These are phyloP conservation scores for Pygoscelis adeliae DNA, from an alignment of 2,113 vertebrate genomes.

Conservation along the genomic window DNA sequence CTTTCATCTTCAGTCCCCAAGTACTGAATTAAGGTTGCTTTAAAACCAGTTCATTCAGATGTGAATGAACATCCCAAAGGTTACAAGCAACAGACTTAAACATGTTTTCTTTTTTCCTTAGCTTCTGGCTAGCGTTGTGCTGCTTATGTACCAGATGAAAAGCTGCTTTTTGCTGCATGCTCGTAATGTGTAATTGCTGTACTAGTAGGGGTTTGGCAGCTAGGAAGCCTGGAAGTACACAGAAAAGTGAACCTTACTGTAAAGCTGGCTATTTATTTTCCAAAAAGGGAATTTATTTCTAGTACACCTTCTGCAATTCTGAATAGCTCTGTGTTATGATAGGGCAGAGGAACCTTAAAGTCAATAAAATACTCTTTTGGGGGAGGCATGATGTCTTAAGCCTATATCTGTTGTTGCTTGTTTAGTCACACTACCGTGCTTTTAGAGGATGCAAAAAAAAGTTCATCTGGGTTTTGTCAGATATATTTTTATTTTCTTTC, in stretches of 20 bases:
- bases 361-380: not conserved
- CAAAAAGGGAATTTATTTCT: not conserved
- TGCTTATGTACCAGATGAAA: not conserved
- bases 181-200: not conserved
- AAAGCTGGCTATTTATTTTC: not conserved
- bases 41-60: not conserved
- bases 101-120: not conserved
- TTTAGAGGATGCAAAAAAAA: not conserved
- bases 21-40: not conserved
- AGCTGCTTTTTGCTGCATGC: not conserved
- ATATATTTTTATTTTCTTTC: not conserved
- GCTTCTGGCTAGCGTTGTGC: not conserved
- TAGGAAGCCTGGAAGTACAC: not conserved
- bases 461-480: not conserved
- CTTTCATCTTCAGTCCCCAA: not conserved
- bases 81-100: not conserved
- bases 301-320: not conserved
- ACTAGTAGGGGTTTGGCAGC: not conserved
- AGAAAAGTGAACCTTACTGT: not conserved
- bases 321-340: not conserved
- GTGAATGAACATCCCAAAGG: not conserved
- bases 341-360: not conserved
- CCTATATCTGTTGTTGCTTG: not conserved
- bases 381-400: accelerated
- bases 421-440: not conserved